phyloP scores from a whole-genome alignment of 1,140 invertebrate genomes.

The Bursaphelenchus mucronatus region DNA sequence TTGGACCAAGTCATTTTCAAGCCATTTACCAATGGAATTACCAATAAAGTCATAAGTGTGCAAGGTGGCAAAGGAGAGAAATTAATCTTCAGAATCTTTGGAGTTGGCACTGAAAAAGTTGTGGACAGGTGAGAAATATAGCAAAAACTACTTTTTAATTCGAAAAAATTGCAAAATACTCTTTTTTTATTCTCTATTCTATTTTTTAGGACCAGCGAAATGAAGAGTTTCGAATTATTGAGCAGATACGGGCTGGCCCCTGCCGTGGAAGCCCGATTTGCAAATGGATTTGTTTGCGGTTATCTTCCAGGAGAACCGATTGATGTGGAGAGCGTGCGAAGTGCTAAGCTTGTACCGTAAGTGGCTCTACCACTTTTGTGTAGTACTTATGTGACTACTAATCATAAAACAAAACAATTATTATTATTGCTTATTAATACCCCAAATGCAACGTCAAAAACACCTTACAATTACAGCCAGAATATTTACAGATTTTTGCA shows the following conservation, averaged over 20 bases:
- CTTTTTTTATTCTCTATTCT: conserved; percentile 21
- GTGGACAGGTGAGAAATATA: conserved; percentile 76
- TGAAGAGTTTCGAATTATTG: conserved; percentile 67
- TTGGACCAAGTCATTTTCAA: conserved; percentile 61
- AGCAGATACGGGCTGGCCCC: conserved; percentile 75
- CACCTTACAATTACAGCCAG: too few species aligned
- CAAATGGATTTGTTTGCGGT: conserved; percentile 88
- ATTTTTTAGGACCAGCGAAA: conserved; percentile 47
- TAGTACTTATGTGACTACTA: too few species aligned
- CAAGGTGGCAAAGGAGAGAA: conserved; percentile 68
- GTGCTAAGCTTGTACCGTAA: conserved; percentile 66
- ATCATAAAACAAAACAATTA: too few species aligned
- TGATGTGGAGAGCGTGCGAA: conserved; percentile 69
- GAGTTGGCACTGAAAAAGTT: conserved; percentile 83
- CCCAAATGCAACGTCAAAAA: too few species aligned
- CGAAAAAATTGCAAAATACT: too few species aligned
- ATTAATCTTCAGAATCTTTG: conserved; percentile 83
- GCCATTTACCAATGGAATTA: conserved; percentile 89
- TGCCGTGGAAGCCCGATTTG: conserved; percentile 80
- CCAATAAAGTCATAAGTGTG: conserved; percentile 82
- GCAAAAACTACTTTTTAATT: conserved; percentile 45
- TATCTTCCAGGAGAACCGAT: conserved; percentile 79
- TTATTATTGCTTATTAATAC: too few species aligned
- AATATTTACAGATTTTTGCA: too few species aligned
- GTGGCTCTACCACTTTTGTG: conserved; percentile 12